Base-by-base conservation (phyloP, 2,888 invertebrate genomes). In the Meloe dianella region DNA sequence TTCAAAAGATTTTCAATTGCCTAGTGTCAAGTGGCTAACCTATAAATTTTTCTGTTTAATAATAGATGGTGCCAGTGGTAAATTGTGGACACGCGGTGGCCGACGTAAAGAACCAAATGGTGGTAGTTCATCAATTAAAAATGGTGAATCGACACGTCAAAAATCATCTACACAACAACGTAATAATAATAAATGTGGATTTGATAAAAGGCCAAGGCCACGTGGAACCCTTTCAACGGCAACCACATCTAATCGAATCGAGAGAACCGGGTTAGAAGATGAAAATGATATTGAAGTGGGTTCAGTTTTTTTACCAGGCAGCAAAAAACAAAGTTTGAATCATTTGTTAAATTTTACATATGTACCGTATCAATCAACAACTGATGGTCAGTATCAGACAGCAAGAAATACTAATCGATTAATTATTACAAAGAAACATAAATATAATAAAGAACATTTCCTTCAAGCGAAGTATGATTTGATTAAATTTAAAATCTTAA, bases 331-430 rank as follows among this genome's bases (percentile, higher is more conserved):
- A 86, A 96, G 93, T 86, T 88, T 95, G 86, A 96, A 94, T 85
- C 95, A 96, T 89, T 89, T 97, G 89, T 89, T 96, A 79, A 96
- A 96, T 86, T 97, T 97, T 85, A 91, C 92, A 83, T 95, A 93
- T 83, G 89, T 90, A 71, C 89, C 92, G 58, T 76, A 51, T 22
- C 51, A 51, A 51, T 22, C 76, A 20, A 24, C 63, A 35, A 69
- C 76, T 62, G 75, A 75, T 32, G 73, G 76, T 72, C 72, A 69
- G 57, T 57, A 61, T 41, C 71, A 64, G 65, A 71, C 65, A 54
- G 72, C 74, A 64, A 72, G 74, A 70, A 64, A 59, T 9, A 66
- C 70, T 56, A 82, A 83, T 77, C 82, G 84, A 69, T 82, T 81
- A 82, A 79, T 86, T 74, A 83, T 84, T 67, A 85, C 85, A 57